Conservation (phyloP, 2,113 vertebrate species). For the Tretioscincus oriximinensis region DNA sequence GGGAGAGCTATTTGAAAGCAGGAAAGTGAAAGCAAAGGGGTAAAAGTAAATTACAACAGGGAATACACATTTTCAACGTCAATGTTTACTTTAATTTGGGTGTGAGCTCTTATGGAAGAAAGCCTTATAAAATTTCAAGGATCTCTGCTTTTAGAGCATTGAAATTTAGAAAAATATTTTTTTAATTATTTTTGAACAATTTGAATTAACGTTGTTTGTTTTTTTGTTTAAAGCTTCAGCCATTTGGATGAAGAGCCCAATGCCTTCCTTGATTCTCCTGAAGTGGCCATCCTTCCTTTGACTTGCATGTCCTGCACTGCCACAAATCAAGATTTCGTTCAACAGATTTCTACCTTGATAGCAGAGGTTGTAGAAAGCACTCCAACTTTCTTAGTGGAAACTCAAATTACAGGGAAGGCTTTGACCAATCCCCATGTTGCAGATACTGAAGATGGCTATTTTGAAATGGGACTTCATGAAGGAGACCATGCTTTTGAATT, state of each 20-base stretch:
- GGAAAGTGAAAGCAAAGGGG: too few species aligned
- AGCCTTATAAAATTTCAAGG: too few species aligned
- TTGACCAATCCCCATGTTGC: neutral
- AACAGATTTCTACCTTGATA: constrained; percentile 81
- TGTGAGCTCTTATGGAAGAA: too few species aligned
- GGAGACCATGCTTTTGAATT: constrained; percentile 71
- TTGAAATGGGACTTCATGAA: constrained; percentile 90
- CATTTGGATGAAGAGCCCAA: constrained; percentile 65
- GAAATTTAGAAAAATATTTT: too few species aligned
- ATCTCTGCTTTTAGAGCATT: too few species aligned
- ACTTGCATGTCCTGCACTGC: constrained; percentile 80
- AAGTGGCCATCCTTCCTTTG: constrained; percentile 79
- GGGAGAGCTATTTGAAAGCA: too few species aligned
- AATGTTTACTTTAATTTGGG: too few species aligned
- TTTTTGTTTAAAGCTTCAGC: constrained; percentile 59
- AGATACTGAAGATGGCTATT: constrained; percentile 86
- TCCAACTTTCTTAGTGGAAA: constrained; percentile 51
- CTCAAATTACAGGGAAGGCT: constrained; percentile 56
- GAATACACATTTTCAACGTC: too few species aligned
- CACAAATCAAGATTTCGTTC: constrained; percentile 82
- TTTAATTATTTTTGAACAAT: constrained; percentile 17
- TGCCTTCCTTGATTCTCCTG: constrained; percentile 61
- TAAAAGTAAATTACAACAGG: too few species aligned
- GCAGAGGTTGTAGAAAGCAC: constrained; percentile 66
- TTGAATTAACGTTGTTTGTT: constrained; percentile 20